These are phyloP conservation scores for Aleadryas rufinucha DNA, from an alignment of 2,113 vertebrate species.

Conservation along the genomic window DNA sequence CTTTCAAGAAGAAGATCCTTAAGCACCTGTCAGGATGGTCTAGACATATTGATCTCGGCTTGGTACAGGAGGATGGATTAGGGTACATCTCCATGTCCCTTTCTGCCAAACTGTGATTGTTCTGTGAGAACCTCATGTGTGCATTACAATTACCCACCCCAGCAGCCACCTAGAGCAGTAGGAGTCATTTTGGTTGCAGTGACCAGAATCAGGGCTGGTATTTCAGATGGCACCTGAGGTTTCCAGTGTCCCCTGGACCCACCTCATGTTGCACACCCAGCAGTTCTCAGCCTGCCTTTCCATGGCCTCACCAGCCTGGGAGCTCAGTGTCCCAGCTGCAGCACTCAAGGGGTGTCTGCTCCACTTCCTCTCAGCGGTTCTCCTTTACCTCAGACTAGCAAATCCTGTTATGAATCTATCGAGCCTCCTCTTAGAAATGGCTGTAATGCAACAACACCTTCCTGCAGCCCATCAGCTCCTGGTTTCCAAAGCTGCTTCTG, in stretches of 20 bases:
- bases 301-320: neutral
- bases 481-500: neutral
- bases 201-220: neutral
- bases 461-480: neutral
- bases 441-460: neutral
- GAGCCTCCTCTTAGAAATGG: neutral
- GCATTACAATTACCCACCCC: neutral
- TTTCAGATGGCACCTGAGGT: neutral
- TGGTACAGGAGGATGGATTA: neutral
- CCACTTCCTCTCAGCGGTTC: neutral
- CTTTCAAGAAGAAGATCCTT: neutral
- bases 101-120: neutral
- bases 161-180: neutral
- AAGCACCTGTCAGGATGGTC: neutral
- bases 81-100: neutral
- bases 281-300: neutral
- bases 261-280: neutral
- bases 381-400: neutral
- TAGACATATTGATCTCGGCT: neutral
- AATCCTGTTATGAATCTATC: neutral
- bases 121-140: neutral
- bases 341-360: neutral
- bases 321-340: neutral
- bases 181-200: accelerated
- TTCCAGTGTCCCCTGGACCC: neutral